Conservation (phyloP, 1,140 invertebrate genomes). For the Leptinotarsa defecta region DNA sequence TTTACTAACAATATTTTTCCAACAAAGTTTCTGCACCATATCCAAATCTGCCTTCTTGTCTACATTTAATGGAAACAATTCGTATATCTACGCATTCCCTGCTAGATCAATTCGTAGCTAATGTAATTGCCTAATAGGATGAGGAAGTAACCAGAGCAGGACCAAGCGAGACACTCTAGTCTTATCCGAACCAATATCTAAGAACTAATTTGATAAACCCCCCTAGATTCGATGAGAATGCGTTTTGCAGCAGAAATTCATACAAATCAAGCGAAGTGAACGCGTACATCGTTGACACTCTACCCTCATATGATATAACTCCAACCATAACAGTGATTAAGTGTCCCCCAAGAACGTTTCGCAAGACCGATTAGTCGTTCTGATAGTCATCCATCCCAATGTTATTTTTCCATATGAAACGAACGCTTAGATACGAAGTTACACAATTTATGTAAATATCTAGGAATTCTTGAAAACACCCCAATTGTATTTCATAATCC, state of each 20-base stretch:
- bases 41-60: too few species aligned
- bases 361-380: not conserved
- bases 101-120: not conserved
- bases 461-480: too few species aligned
- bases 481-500: too few species aligned
- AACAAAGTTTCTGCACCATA: too few species aligned
- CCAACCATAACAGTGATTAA: not conserved
- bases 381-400: too few species aligned
- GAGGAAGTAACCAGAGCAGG: not conserved
- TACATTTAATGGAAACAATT: too few species aligned
- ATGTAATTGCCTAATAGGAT: slow-evolving; percentile 1
- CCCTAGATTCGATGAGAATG: not conserved
- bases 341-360: slow-evolving; percentile 7
- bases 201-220: slow-evolving; percentile 2
- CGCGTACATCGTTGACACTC: not conserved
- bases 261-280: not conserved
- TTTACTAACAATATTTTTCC: too few species aligned
- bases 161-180: not conserved
- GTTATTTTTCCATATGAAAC: too few species aligned
- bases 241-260: not conserved
- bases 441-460: too few species aligned
- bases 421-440: too few species aligned
- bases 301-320: not conserved
- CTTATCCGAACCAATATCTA: not conserved
- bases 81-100: too few species aligned